Conservation (phyloP, 2,113 vertebrate species). For the Colistium nudipinnis region DNA sequence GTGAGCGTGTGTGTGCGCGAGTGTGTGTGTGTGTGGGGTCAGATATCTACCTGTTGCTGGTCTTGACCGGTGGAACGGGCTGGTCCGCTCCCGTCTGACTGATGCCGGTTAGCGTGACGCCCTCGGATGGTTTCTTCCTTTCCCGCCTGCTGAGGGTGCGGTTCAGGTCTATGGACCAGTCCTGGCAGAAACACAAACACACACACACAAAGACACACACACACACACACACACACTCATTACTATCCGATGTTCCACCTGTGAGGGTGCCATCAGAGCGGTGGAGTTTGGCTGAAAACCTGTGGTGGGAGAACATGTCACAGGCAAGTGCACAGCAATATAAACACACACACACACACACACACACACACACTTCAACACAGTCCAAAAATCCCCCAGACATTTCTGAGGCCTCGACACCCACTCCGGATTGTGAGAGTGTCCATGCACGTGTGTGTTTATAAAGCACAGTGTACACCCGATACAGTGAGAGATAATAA, state of each 20-base stretch:
- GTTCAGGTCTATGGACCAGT: slow-evolving; percentile 95
- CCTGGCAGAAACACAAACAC: slow-evolving; percentile 76
- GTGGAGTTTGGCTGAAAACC: background rate
- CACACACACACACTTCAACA: slow-evolving; percentile 28
- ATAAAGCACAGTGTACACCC: background rate
- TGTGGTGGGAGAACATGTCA: slow-evolving; percentile 12
- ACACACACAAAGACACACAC: background rate
- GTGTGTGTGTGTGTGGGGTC: slow-evolving; percentile 4
- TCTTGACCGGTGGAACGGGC: slow-evolving; percentile 81
- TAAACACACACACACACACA: slow-evolving; percentile 38
- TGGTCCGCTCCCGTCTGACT: slow-evolving; percentile 90
- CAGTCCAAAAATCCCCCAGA: slow-evolving; percentile 2
- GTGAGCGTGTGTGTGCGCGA: background rate
- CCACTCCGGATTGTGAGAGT: slow-evolving; percentile 9
- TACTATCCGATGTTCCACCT: background rate
- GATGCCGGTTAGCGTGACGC: slow-evolving; percentile 93
- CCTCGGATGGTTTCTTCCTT: slow-evolving; percentile 91
- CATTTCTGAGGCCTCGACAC: slow-evolving; percentile 5
- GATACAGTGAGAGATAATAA: slow-evolving; percentile 13
- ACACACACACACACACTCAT: slow-evolving; percentile 3
- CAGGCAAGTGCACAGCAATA: slow-evolving; percentile 35
- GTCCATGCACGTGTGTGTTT: slow-evolving; percentile 26
- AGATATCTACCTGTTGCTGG: slow-evolving; percentile 83
- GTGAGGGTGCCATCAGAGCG: slow-evolving; percentile 4
- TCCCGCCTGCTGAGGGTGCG: slow-evolving; percentile 93